Percentiles rank a stretch among this genome's conserved stretches.
Conservation (phyloP, 2,113 vertebrate species). For the Cheirogaleus medius region DNA sequence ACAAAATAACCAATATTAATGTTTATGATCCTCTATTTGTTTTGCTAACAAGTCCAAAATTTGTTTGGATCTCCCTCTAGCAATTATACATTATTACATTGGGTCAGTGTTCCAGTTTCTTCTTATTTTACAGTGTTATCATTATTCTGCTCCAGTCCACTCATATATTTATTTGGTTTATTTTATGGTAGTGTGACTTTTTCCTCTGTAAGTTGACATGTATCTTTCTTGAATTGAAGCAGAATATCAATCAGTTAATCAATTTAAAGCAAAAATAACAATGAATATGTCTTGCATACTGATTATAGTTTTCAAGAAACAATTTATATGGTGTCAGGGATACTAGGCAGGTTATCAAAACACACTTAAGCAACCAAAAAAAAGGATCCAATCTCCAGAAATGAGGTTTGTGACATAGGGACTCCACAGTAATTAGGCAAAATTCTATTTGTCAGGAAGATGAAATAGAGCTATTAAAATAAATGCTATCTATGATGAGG, state of each 20-base stretch:
- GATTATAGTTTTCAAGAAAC: neutral
- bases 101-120: neutral
- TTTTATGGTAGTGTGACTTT: neutral
- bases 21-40: neutral
- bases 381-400: neutral
- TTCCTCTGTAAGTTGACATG: neutral
- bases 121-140: neutral
- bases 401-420: neutral
- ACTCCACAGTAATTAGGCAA: neutral
- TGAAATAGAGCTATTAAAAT: neutral
- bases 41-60: neutral
- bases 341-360: neutral
- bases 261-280: neutral
- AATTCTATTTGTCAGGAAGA: neutral
- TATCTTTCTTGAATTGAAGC: neutral
- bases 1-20: neutral
- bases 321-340: neutral
- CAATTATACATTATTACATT: neutral
- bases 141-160: neutral
- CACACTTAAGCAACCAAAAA: neutral
- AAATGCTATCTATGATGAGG: neutral
- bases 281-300: neutral
- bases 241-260: neutral
- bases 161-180: neutral
- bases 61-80: neutral